Evolutionary conservation across 37 sponge, comb jelly and placozoan genomes (phyloP), one percentile per base, ranked within the genome.

Genomic region (Lycopodina hypogea): DNA sequence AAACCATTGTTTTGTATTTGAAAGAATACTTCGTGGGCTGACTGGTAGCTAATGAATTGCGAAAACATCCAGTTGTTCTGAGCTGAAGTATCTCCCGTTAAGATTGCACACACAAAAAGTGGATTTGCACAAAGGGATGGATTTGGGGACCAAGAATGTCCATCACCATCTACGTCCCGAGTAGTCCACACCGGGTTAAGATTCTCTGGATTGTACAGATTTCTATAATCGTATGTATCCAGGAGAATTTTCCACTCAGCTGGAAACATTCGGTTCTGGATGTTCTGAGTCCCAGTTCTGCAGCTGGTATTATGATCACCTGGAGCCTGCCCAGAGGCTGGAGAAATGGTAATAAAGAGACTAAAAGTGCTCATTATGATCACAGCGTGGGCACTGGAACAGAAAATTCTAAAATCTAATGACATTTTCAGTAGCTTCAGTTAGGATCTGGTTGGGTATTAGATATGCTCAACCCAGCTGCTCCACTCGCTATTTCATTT

Each of bases 21-120:
- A n/a, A 50, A 50, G 71, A 28, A 70, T 9, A 70, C 15, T 42
- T 70, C 26, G 4, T 23, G 1, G 37, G 42, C 71, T 41, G 22
- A 22, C 48, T 39, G n/a, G 23, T 22, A 70, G 2, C 71, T 70
- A 24, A 70, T 42, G 45, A 35, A 24, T 28, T 70, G 71, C n/a
- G 71, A 50, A 35, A 70, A 70, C 26, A 70, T 4, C 71, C 71
- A 70, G 71, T 70, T 70, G 41, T 70, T 70, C 37, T 70, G 71
- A 7, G 7, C 37, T 39, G 42, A 12, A 28, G 39, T 8, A 7
- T 28, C 26, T 22, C 3, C 8, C 26, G 39, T 37, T n/a, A n/a
- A n/a, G n/a, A n/a, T n/a, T n/a, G n/a, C n/a, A 28, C 68, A 68
- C 21, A 35, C 38, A 36, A 7, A 22, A 4, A 3, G 3, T 4